Base-by-base conservation (phyloP, 2,888 invertebrate genomes). In the Xestoiulus laeticollis region DNA sequence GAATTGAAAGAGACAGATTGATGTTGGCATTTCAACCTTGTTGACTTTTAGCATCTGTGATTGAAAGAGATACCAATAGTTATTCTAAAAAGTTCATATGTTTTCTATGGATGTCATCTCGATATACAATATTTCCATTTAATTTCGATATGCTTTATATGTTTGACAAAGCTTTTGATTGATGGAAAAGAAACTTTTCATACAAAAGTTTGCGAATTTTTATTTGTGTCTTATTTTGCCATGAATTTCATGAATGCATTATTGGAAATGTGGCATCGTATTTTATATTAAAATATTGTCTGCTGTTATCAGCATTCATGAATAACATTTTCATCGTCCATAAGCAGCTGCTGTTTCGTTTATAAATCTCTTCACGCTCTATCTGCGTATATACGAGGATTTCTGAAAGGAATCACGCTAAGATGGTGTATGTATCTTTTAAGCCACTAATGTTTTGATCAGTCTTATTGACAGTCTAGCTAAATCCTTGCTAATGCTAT, bases 401-500 rank as follows among this genome's bases (percentile, higher is more conserved):
- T 30, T 78, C 14, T 14, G 30, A 78, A 30, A 78, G 78, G 78
- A 78, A 26, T 78, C 78, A 30, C 26, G 30, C 78, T 78, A 30
- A 78, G 78, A 30, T 78, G 16, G 78, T 14, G 26, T 38, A 5
- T 38, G 33, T 78, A 30, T 26, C 68, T 78, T 78, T 78, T 78
- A 78, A 78, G 78, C 78, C 78, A 30, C 30, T 78, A 16, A 78
- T 78, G 78, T 30, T 78, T 30, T 68, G 78, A 78, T 78, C 30
- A 14, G 78, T 16, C 30, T 78, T 78, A 68, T 78, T 78, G 78
- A 30, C 78, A 78, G 78, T 30, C 78, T 12, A 5, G 30, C 1
- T 78, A 78, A 78, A 78, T 78, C 30, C 78, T 78, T 12, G 26
- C 30, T 78, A 78, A 78, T 78, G 78, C 78, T 30, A 78, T 78